Conservation (phyloP, 2,888 invertebrate species). For the Agonopterix subpropinquella region DNA sequence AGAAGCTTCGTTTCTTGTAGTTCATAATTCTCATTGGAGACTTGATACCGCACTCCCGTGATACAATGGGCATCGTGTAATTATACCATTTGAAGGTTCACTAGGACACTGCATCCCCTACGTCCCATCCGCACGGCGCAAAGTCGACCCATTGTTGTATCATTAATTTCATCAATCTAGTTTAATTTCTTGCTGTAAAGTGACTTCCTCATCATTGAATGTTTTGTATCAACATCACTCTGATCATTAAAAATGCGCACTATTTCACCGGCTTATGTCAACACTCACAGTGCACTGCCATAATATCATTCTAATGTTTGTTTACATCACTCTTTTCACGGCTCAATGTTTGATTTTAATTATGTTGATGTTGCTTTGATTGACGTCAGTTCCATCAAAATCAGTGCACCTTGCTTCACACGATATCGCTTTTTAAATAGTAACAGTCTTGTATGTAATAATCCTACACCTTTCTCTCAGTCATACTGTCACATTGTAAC, state of each 20-base stretch:
- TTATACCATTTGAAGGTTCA: conserved; percentile 1
- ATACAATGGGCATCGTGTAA: neutral
- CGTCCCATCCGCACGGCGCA: conserved; percentile 50
- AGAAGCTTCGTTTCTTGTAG: neutral
- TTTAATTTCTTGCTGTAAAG: conserved; percentile 27
- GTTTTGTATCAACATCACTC: conserved; percentile 12
- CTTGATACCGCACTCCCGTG: neutral
- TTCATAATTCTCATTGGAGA: neutral
- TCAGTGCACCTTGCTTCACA: conserved; percentile 6
- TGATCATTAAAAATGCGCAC: conserved; percentile 22
- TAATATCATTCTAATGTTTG: conserved; percentile 10
- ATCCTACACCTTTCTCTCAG: neutral
- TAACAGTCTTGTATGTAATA: neutral
- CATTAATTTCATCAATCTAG: conserved; percentile 16
- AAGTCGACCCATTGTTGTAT: conserved; percentile 71
- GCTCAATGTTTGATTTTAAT: conserved; percentile 4
- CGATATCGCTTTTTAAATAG: neutral
- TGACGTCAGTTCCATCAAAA: conserved; percentile 3
- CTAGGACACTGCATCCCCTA: conserved; percentile 24
- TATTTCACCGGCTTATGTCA: conserved; percentile 21
- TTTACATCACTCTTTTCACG: conserved; percentile 6
- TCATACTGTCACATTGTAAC: neutral
- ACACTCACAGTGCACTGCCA: conserved; percentile 8
- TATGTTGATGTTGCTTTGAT: conserved; percentile 3
- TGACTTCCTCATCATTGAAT: conserved; percentile 20